Base-by-base conservation (phyloP, 2,113 vertebrate species). In the Carassius gibelio region DNA sequence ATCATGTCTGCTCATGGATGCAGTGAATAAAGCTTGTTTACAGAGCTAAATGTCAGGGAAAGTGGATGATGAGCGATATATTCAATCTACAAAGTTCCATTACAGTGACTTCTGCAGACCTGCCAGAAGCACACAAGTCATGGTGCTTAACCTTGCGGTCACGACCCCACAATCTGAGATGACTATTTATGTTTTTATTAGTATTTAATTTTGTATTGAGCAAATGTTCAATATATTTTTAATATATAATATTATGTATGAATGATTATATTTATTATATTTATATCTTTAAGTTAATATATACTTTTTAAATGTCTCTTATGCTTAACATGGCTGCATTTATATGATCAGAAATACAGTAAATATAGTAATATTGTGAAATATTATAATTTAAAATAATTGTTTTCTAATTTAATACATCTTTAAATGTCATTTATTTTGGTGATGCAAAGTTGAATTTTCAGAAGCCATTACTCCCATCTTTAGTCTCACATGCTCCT, bases 11-110 rank as follows among this genome's bases (percentile, higher is more conserved):
- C 34, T 78, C 36, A 38, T 38, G 78, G 57, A 68, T 68, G 9
- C 59, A 72, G 55, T 30, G 45, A 86, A 86, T 84, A 80, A 83
- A 89, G 62, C 23, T 64, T 85, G 71, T 85, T 90, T 81, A 91
- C 85, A 83, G 86, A 84, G 83, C 66, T 75, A 89, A 89, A 87
- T 66, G 74, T 74, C 83, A 85, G 77, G 8, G 8, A 45, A 61
- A 75, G 82, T 23, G 55, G 15, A 26, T 75, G 15, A 26, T 66
- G 52, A 77, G 48, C 14, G 36, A 61, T 50, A 72, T 11, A 48
- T 30, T 80, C 23, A 15, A 71, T 26, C 45, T 72, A 45, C 9
- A 48, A 62, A 21, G 38, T 80, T 61, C 57, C 3, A n/a, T 69
- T 30, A 68, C 42, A 50, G 11, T 50, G 72, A 75, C 72, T 75